phyloP scores from a whole-genome alignment of 2,888 invertebrate species.

The Eupithecia dodoneata region DNA sequence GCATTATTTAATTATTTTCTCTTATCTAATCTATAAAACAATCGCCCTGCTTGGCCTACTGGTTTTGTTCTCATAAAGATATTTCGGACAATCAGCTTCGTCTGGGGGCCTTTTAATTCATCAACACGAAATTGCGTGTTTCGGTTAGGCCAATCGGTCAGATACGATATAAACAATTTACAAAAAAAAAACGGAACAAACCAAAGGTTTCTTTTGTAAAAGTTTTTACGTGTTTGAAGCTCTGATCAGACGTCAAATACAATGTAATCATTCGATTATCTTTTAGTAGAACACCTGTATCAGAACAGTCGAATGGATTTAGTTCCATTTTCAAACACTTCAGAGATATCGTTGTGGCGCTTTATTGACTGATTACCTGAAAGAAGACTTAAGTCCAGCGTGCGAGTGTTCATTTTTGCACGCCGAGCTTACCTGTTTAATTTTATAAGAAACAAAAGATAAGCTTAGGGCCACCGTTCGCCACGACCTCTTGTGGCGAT shows the following conservation, averaged over 20 bases:
- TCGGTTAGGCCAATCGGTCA: too few species aligned
- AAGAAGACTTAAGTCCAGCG: constrained; percentile 32
- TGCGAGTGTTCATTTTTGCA: constrained; percentile 37
- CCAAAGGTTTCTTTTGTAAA: too few species aligned
- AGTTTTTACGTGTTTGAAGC: too few species aligned
- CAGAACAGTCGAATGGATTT: background rate
- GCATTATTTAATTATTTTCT: background rate
- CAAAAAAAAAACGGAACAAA: too few species aligned
- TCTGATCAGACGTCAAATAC: too few species aligned
- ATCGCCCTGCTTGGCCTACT: background rate
- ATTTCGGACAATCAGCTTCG: background rate
- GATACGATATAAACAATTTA: too few species aligned
- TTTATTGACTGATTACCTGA: constrained; percentile 29
- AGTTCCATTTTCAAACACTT: background rate
- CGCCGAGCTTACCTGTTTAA: constrained; percentile 36
- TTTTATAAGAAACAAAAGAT: background rate
- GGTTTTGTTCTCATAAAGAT: constrained; percentile 1
- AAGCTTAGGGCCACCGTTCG: background rate
- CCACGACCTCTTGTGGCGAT: background rate
- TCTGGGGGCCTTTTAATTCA: too few species aligned
- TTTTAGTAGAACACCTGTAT: background rate
- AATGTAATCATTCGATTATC: background rate
- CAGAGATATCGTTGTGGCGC: constrained; percentile 18
- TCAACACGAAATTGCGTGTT: too few species aligned
- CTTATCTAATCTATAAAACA: background rate